Evolutionary conservation across 2,888 invertebrate species (phyloP).

Genomic region (Polyommatus icarus): DNA sequence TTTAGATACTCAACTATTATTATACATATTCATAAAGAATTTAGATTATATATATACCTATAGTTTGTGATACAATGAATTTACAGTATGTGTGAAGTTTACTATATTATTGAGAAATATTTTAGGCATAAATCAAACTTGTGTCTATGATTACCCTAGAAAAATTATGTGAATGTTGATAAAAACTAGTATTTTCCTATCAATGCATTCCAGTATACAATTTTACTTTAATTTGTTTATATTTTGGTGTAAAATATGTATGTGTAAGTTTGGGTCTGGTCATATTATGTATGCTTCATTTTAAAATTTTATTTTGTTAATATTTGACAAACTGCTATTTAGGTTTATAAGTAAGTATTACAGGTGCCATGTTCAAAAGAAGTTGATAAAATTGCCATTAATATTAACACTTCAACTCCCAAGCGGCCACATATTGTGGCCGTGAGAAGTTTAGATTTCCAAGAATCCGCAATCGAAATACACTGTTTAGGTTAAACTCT

Average conservation of each 20-base stretch:
- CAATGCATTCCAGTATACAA: neutral
- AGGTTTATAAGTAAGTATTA: neutral
- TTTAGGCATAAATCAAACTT: slow-evolving; percentile 27
- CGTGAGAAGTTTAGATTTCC: too few species aligned
- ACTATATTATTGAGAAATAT: slow-evolving; percentile 30
- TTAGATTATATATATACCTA: slow-evolving; percentile 67
- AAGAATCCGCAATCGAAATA: too few species aligned
- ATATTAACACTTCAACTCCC: neutral
- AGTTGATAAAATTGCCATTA: slow-evolving; percentile 8
- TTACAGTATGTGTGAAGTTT: slow-evolving; percentile 68
- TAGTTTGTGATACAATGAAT: slow-evolving; percentile 79
- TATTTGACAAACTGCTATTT: neutral
- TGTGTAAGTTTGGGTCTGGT: slow-evolving; percentile 7
- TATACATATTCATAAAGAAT: slow-evolving; percentile 66
- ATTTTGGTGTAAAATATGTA: neutral
- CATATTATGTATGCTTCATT: neutral
- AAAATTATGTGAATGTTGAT: neutral
- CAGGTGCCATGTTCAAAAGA: neutral
- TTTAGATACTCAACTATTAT: slow-evolving; percentile 77
- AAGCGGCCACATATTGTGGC: too few species aligned
- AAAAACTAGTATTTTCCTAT: slow-evolving; percentile 20
- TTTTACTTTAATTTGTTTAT: neutral
- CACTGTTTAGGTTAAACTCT: neutral
- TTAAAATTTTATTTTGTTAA: neutral
- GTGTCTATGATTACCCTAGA: neutral